Percentiles rank a stretch among this genome's conserved stretches.
These are phyloP conservation scores for Meandrina meandrites DNA, from an alignment of 92 coral and sea anemone genomes.

Conservation along the genomic window DNA sequence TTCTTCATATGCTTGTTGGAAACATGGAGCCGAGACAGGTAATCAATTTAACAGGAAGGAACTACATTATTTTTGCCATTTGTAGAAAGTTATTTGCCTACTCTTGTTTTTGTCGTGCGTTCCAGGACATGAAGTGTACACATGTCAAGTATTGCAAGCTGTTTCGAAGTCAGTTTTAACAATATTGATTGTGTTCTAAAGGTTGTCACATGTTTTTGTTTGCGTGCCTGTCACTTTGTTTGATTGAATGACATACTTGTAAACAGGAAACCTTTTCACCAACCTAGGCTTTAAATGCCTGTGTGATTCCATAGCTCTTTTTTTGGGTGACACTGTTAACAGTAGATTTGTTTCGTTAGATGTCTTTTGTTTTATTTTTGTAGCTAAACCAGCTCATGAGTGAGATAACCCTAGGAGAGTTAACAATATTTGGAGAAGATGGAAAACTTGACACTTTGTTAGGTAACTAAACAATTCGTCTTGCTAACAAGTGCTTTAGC, in stretches of 20 bases:
- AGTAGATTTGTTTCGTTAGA: too few species aligned
- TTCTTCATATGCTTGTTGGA: slow-evolving; percentile 91
- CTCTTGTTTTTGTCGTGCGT: not conserved
- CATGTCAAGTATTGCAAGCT: too few species aligned
- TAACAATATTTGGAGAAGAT: slow-evolving; percentile 91
- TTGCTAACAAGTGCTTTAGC: not conserved
- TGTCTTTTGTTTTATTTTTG: not conserved
- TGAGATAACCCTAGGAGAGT: slow-evolving; percentile 89
- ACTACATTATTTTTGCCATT: not conserved
- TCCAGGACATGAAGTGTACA: not conserved
- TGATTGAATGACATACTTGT: too few species aligned
- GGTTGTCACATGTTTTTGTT: too few species aligned
- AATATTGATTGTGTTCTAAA: too few species aligned
- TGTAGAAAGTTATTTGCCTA: not conserved
- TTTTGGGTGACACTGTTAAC: too few species aligned
- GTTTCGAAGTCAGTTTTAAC: too few species aligned
- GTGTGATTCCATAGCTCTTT: too few species aligned
- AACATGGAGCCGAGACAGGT: slow-evolving; percentile 96
- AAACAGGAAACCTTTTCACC: too few species aligned
- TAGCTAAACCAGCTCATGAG: slow-evolving; percentile 88
- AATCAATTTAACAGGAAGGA: not conserved
- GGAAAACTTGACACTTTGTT: slow-evolving; percentile 70
- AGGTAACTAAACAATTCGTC: slow-evolving; percentile 46
- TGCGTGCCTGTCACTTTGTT: too few species aligned
- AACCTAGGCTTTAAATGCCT: too few species aligned